phyloP scores from a whole-genome alignment of 2,797 vertebrate species.

The Sebastes vulpes region DNA sequence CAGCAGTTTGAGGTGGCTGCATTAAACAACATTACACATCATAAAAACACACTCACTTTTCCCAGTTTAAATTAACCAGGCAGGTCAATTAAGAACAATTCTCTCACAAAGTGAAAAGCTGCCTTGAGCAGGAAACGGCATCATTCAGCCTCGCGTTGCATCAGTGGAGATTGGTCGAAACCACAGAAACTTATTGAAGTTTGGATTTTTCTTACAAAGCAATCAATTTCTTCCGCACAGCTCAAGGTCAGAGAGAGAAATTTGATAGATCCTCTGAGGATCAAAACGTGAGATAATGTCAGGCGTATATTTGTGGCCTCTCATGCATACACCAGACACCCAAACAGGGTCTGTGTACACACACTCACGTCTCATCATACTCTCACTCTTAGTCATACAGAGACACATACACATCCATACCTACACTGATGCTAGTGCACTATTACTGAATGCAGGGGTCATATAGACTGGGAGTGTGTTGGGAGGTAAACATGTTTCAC shows the following conservation, averaged over 20 bases:
- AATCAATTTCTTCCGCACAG: conserved; percentile 43
- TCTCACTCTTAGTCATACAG: neutral
- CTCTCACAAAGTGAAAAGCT: conserved; percentile 25
- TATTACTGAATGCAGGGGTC: neutral
- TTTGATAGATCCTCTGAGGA: conserved; percentile 32
- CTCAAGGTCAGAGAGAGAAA: conserved; percentile 49
- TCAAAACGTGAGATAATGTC: conserved; percentile 22
- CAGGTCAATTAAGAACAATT: conserved; percentile 46
- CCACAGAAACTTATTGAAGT: conserved; percentile 20
- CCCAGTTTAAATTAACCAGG: conserved; percentile 26
- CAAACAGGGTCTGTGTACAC: neutral
- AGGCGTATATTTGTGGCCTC: conserved; percentile 12
- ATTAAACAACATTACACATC: conserved; percentile 42
- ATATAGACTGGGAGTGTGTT: neutral
- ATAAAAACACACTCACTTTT: conserved; percentile 36
- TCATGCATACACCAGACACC: neutral
- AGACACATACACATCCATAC: neutral
- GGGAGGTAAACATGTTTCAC: neutral
- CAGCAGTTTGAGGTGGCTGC: conserved; percentile 25
- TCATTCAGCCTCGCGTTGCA: conserved; percentile 9
- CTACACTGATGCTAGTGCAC: neutral
- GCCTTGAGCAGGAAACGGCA: conserved; percentile 6
- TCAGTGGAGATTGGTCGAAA: neutral
- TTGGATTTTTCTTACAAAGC: conserved; percentile 8
- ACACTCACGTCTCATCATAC: neutral